phyloP scores from a whole-genome alignment of 2,888 invertebrate species.

The Prosapia bicincta region DNA sequence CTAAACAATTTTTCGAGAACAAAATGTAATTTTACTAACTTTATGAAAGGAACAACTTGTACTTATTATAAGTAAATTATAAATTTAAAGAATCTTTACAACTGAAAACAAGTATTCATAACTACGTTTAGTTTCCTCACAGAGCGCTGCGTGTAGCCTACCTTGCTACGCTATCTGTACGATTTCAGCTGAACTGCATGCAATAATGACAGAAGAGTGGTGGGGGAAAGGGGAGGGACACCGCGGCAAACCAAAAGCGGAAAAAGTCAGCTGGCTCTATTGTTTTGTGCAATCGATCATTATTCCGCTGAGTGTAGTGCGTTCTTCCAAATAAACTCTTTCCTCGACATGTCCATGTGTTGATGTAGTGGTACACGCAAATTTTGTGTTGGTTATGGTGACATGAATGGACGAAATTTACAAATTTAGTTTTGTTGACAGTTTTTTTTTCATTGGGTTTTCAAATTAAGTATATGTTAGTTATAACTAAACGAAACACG shows the following conservation, averaged over 20 bases:
- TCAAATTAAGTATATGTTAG: neutral
- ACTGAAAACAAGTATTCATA: neutral
- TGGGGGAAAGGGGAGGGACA: slow-evolving; percentile 26
- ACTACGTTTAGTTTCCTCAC: slow-evolving; percentile 4
- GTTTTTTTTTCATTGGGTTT: neutral
- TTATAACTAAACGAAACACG: neutral
- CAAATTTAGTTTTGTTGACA: neutral
- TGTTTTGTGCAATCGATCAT: slow-evolving; percentile 32
- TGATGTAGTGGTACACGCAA: neutral
- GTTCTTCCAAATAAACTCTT: slow-evolving; percentile 2
- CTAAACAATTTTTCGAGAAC: too few relatives aligned
- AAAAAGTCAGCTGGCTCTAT: slow-evolving; percentile 28
- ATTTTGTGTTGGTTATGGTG: neutral
- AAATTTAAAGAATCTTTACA: too few relatives aligned
- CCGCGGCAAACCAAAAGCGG: slow-evolving; percentile 30
- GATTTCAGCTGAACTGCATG: slow-evolving; percentile 16
- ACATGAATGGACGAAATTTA: neutral
- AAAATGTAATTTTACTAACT: too few relatives aligned
- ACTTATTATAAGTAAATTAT: too few relatives aligned
- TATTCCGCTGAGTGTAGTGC: slow-evolving; percentile 14
- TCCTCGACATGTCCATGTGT: neutral
- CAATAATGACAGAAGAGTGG: slow-evolving; percentile 22
- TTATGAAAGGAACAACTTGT: too few relatives aligned
- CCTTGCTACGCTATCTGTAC: slow-evolving; percentile 20
- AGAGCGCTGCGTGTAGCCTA: slow-evolving; percentile 11